These are phyloP conservation scores for Myioborus miniatus DNA, from an alignment of 2,797 vertebrate species.

Conservation along the genomic window DNA sequence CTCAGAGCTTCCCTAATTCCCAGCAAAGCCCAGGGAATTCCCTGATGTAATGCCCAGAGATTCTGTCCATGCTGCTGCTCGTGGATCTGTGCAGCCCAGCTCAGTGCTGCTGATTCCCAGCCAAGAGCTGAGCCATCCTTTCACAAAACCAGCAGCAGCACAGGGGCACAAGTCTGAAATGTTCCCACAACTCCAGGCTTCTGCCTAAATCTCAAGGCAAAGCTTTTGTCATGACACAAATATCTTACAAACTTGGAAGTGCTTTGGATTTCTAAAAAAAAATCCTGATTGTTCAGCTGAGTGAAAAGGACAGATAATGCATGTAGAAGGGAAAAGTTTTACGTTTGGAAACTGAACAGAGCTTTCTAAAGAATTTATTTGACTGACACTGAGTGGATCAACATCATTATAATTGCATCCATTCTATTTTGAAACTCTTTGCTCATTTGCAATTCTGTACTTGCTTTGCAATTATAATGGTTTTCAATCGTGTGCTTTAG, in stretches of 20 bases:
- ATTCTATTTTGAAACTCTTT: neutral
- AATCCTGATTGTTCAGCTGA: neutral
- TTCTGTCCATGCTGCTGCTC: neutral
- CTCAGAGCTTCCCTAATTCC: neutral
- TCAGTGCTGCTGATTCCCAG: neutral
- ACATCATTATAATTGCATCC: neutral
- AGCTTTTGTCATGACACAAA: neutral
- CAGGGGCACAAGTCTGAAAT: neutral
- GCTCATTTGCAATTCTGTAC: conserved; percentile 6
- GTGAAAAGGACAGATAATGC: neutral
- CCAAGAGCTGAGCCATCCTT: neutral
- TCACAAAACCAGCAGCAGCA: neutral
- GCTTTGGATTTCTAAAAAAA: neutral
- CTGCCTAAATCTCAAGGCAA: neutral
- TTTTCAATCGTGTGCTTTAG: neutral
- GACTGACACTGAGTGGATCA: neutral
- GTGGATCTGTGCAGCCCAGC: neutral
- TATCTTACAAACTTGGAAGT: neutral
- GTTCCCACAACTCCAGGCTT: neutral
- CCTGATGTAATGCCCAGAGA: neutral
- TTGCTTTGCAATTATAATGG: neutral
- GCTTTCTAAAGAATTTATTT: neutral
- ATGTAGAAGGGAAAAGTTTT: neutral
- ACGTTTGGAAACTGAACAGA: neutral
- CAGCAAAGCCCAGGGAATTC: neutral